These are phyloP conservation scores for Brachylomia viminalis DNA, from an alignment of 2,888 invertebrate genomes.

Conservation along the genomic window DNA sequence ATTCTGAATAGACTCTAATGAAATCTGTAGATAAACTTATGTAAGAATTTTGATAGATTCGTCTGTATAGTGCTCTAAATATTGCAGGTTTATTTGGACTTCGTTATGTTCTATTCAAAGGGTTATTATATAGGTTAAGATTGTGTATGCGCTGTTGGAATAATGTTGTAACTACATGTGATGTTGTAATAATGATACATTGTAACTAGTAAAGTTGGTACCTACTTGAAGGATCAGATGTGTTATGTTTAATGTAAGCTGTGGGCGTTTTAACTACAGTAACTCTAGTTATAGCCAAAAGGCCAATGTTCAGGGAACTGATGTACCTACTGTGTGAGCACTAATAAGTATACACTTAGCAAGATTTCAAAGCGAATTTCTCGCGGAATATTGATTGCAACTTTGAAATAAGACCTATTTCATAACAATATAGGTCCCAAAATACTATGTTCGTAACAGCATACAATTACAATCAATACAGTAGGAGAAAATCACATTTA, in stretches of 20 bases:
- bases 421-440: too few species aligned
- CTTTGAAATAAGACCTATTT: too few species aligned
- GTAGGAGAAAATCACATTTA: too few species aligned
- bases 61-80: background rate
- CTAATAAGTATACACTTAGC: too few species aligned
- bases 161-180: background rate
- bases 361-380: too few species aligned
- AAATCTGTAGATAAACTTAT: conserved; percentile 18
- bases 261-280: background rate
- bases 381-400: too few species aligned
- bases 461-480: too few species aligned
- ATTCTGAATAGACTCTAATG: conserved; percentile 40
- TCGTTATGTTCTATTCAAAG: conserved; percentile 44
- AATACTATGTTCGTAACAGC: too few species aligned
- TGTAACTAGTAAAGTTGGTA: background rate
- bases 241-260: background rate
- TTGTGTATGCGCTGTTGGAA: background rate
- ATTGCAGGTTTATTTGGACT: conserved; percentile 25
- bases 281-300: too few species aligned
- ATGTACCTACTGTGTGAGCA: too few species aligned
- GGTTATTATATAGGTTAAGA: conserved; percentile 15
- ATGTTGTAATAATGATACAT: background rate
- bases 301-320: background rate
- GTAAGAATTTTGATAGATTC: conserved; percentile 30
- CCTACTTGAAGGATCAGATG: background rate